Conservation (phyloP, 1,140 invertebrate genomes). For the Halesus radiatus region DNA sequence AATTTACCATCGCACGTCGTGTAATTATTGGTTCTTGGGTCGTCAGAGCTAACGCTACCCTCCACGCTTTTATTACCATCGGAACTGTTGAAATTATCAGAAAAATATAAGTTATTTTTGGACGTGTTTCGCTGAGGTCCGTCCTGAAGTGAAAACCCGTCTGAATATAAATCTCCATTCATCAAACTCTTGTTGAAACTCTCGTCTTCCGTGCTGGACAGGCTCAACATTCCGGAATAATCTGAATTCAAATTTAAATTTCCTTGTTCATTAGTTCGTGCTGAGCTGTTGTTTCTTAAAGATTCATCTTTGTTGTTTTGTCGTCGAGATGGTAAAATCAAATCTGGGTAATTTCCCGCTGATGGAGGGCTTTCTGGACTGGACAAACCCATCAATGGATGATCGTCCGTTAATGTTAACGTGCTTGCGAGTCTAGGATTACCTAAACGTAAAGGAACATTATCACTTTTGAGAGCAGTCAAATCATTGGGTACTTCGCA, state of each 20-base stretch:
- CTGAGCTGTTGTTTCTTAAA: not conserved
- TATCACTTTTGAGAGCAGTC: not conserved
- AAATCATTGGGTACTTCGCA: slow-evolving; percentile 8
- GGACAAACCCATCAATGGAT: slow-evolving; percentile 55
- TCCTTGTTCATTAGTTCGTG: slow-evolving; percentile 20
- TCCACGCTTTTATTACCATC: slow-evolving; percentile 52
- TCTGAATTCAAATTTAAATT: slow-evolving; percentile 48
- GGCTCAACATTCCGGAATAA: slow-evolving; percentile 50
- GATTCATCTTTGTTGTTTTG: slow-evolving; percentile 18
- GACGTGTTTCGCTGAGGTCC: slow-evolving; percentile 54
- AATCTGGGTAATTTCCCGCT: slow-evolving; percentile 52
- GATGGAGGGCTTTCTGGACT: slow-evolving; percentile 56
- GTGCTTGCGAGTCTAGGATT: slow-evolving; percentile 49
- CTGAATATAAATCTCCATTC: slow-evolving; percentile 52
- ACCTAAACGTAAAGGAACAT: slow-evolving; percentile 30
- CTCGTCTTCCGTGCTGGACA: slow-evolving; percentile 55
- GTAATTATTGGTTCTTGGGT: slow-evolving; percentile 19
- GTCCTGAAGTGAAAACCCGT: slow-evolving; percentile 48
- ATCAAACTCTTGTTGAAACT: slow-evolving; percentile 52
- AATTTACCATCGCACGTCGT: slow-evolving; percentile 33
- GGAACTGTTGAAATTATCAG: slow-evolving; percentile 50
- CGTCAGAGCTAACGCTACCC: slow-evolving; percentile 36
- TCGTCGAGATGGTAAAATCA: slow-evolving; percentile 48
- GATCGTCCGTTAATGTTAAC: slow-evolving; percentile 54
- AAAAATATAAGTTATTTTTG: slow-evolving; percentile 56